phyloP scores from a whole-genome alignment of 2,113 vertebrate genomes.

The Delphinapterus leucas region DNA sequence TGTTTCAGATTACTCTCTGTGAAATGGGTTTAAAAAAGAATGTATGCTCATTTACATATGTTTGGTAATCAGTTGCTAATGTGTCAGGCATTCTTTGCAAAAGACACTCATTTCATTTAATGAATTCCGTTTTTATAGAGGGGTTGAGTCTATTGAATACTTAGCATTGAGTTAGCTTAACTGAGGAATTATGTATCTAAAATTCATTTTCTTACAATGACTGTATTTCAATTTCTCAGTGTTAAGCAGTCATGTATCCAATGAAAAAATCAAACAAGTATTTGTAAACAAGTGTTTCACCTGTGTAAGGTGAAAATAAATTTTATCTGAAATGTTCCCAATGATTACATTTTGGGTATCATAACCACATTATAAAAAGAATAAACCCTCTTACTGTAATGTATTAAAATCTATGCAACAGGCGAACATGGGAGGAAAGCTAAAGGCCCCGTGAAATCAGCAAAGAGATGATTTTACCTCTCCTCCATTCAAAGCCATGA shows the following conservation, averaged over 20 bases:
- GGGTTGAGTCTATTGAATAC: background rate
- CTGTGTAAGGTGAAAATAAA: background rate
- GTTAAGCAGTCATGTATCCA: background rate
- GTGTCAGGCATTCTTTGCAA: background rate
- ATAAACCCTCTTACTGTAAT: background rate
- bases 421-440: background rate
- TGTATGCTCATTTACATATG: background rate
- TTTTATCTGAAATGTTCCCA: conserved; percentile 9
- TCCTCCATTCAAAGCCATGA: background rate
- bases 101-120: background rate
- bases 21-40: background rate
- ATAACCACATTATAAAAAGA: background rate
- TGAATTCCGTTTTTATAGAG: background rate
- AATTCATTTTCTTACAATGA: background rate
- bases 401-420: background rate
- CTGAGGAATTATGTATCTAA: background rate
- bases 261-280: background rate
- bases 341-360: background rate
- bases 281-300: no score
- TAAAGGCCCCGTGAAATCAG: background rate
- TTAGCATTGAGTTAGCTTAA: background rate
- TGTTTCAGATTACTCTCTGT: background rate
- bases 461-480: background rate
- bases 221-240: background rate
- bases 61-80: background rate